Percentiles rank a stretch among this genome's conserved stretches.
phyloP scores from a whole-genome alignment of 2,797 vertebrate species.

The Pseudocheirus occidentalis region DNA sequence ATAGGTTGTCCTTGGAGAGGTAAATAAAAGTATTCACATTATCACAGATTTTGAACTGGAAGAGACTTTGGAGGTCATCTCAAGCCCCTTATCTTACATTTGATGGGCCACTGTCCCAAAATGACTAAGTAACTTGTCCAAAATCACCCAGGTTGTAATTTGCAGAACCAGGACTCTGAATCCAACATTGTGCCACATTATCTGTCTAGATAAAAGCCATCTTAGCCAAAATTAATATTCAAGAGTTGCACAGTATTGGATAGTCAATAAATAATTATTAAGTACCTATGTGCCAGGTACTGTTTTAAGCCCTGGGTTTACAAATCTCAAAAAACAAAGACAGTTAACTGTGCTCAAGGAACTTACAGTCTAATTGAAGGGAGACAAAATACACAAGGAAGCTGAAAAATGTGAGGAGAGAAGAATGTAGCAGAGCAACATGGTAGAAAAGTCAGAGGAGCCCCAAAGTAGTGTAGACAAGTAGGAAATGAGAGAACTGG shows the following conservation, averaged over 20 bases:
- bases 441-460: background rate
- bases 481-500: background rate
- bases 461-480: background rate
- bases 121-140: no score
- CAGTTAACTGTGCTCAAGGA: background rate
- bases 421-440: background rate
- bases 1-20: background rate
- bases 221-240: background rate
- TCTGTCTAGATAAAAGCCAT: background rate
- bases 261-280: background rate
- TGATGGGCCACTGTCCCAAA: no score
- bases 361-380: background rate
- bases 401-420: background rate
- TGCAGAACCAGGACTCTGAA: background rate
- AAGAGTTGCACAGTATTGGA: background rate
- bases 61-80: no score
- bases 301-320: background rate
- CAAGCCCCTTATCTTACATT: no score
- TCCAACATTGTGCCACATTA: background rate
- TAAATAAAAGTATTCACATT: background rate
- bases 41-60: background rate
- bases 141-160: no score
- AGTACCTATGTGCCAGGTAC: background rate
- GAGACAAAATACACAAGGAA: background rate
- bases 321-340: background rate